Percentiles rank a stretch among this genome's conserved stretches.
These are phyloP conservation scores for Emberiza fucata DNA, from an alignment of 2,113 vertebrate genomes.

Conservation along the genomic window DNA sequence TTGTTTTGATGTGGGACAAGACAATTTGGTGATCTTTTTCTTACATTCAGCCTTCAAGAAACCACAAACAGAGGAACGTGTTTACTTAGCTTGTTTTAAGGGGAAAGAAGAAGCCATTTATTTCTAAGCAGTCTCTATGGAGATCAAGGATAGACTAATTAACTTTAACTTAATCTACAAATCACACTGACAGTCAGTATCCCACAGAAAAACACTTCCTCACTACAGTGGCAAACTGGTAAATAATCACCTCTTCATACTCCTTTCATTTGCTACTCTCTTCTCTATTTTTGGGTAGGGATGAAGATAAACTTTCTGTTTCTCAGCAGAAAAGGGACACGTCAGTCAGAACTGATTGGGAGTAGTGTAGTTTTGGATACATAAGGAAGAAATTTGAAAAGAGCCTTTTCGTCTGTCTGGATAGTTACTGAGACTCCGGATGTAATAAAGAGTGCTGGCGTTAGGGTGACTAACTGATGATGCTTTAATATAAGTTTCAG, in stretches of 20 bases:
- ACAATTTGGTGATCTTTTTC: background rate
- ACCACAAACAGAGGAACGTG: background rate
- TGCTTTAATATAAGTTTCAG: background rate
- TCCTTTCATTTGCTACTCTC: background rate
- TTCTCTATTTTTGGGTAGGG: background rate
- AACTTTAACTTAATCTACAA: constrained; percentile 12
- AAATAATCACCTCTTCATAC: background rate
- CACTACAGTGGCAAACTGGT: background rate
- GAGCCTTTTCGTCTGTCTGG: background rate
- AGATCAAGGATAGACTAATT: constrained; percentile 7
- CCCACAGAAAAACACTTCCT: background rate
- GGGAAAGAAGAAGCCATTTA: background rate
- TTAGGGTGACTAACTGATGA: background rate
- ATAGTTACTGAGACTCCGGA: background rate
- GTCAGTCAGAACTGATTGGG: background rate
- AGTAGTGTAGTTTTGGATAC: background rate
- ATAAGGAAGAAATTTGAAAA: background rate
- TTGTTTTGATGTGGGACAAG: background rate
- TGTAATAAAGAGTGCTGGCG: background rate
- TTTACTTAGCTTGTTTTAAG: background rate
- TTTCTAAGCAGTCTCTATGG: background rate
- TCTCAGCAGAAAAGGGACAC: background rate
- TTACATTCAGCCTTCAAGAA: background rate
- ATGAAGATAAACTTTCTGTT: background rate
- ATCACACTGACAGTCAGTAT: background rate